Conservation (phyloP, 2,888 invertebrate genomes). For the Campopleginae sp. region DNA sequence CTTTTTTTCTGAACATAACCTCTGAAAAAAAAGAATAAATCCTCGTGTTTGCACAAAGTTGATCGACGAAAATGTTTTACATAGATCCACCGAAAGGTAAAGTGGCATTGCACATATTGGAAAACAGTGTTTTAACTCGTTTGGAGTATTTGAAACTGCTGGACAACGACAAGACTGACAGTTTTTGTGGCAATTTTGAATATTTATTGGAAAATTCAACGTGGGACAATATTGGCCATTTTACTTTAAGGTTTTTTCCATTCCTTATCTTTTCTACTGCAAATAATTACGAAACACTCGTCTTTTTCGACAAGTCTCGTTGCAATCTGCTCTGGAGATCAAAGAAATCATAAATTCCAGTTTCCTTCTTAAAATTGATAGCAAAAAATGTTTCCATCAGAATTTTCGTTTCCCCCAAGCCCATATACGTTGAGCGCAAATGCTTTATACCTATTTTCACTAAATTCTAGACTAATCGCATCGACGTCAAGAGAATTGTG, state of each 20-base stretch:
- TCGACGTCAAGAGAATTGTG: conserved; percentile 76
- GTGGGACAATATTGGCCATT: conserved; percentile 87
- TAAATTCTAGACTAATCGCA: conserved; percentile 76
- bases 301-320: neutral
- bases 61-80: conserved; percentile 85
- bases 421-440: conserved; percentile 21
- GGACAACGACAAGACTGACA: conserved; percentile 77
- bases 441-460: neutral
- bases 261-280: neutral
- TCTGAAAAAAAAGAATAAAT: neutral
- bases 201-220: conserved; percentile 87
- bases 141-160: conserved; percentile 85
- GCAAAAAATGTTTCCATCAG: neutral
- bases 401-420: neutral
- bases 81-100: conserved; percentile 86
- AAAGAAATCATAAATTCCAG: neutral
- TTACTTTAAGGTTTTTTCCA: conserved; percentile 84
- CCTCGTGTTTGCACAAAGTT: neutral
- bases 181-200: conserved; percentile 84
- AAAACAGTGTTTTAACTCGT: conserved; percentile 85
- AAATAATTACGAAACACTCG: neutral
- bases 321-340: neutral
- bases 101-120: conserved; percentile 85
- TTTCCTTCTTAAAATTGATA: neutral
- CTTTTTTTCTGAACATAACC: neutral